phyloP scores from a whole-genome alignment of 2,888 invertebrate species.

The Drosophila pseudotalamancana region DNA sequence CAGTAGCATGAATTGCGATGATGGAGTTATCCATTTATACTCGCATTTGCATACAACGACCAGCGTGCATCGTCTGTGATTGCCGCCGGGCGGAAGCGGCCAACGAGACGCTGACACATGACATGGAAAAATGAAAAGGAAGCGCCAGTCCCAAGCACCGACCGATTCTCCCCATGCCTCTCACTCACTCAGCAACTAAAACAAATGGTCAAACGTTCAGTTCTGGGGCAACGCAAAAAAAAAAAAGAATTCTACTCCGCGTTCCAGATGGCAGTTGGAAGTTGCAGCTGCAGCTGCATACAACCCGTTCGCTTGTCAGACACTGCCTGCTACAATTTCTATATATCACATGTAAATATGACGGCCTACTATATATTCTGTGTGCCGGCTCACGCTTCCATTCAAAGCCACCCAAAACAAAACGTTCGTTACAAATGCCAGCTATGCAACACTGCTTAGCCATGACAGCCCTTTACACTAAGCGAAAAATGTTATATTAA shows the following conservation, averaged over 20 bases:
- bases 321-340: constrained; percentile 44
- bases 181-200: constrained; percentile 29
- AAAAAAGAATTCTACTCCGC: not conserved
- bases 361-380: constrained; percentile 31
- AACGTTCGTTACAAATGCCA: constrained; percentile 20
- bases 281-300: constrained; percentile 25
- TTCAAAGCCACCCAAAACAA: constrained; percentile 1
- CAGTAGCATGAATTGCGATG: constrained; percentile 74
- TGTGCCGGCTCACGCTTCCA: not conserved
- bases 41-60: constrained; percentile 74
- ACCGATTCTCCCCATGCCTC: not conserved
- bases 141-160: constrained; percentile 21
- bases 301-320: constrained; percentile 30
- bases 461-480: constrained; percentile 14
- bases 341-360: constrained; percentile 72
- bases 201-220: constrained; percentile 51
- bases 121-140: constrained; percentile 80
- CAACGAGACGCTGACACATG: constrained; percentile 78
- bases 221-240: constrained; percentile 4
- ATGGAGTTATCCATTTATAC: constrained; percentile 81
- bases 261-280: constrained; percentile 32
- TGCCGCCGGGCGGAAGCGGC: constrained; percentile 73
- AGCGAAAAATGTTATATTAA: not conserved
- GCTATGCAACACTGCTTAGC: constrained; percentile 62
- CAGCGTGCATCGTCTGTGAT: constrained; percentile 67